Conservation (phyloP, 1,140 invertebrate species). For the Micrasema minimum region DNA sequence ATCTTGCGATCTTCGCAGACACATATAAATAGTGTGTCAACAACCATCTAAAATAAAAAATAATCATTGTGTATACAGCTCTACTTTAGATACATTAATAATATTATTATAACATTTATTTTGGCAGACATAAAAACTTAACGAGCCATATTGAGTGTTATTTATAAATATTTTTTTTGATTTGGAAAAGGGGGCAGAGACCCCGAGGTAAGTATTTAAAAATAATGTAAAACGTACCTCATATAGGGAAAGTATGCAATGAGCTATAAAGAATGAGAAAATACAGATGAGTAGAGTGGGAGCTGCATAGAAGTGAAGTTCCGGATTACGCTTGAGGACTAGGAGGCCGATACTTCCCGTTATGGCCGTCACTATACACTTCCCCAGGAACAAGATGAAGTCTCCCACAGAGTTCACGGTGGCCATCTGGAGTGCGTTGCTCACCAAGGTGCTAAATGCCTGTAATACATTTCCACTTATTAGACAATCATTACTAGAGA, state of each 20-base stretch:
- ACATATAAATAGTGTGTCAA: conserved; percentile 94
- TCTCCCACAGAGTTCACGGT: conserved; percentile 95
- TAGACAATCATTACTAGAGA: too few relatives aligned
- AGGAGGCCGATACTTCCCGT: conserved; percentile 80
- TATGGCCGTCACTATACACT: conserved; percentile 86
- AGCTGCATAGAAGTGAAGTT: conserved; percentile 83
- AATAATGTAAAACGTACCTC: too few relatives aligned
- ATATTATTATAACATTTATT: too few relatives aligned
- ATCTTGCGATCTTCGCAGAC: conserved; percentile 87
- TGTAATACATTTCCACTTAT: conserved; percentile 57
- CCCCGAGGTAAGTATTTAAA: too few relatives aligned
- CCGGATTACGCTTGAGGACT: conserved; percentile 76
- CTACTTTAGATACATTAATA: too few relatives aligned
- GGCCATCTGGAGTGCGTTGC: conserved; percentile 87
- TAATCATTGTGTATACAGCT: too few relatives aligned
- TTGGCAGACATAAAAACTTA: too few relatives aligned
- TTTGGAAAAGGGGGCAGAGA: too few relatives aligned
- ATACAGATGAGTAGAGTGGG: conserved; percentile 89
- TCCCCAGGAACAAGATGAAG: conserved; percentile 93
- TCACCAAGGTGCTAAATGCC: conserved; percentile 86
- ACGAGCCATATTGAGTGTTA: too few relatives aligned
- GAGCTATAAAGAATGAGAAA: conserved; percentile 92
- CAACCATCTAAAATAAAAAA: conserved; percentile 80
- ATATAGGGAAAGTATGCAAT: conserved; percentile 92
- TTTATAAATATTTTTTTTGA: too few relatives aligned